phyloP scores from a whole-genome alignment of 2,888 invertebrate species.

The Leucania comma region DNA sequence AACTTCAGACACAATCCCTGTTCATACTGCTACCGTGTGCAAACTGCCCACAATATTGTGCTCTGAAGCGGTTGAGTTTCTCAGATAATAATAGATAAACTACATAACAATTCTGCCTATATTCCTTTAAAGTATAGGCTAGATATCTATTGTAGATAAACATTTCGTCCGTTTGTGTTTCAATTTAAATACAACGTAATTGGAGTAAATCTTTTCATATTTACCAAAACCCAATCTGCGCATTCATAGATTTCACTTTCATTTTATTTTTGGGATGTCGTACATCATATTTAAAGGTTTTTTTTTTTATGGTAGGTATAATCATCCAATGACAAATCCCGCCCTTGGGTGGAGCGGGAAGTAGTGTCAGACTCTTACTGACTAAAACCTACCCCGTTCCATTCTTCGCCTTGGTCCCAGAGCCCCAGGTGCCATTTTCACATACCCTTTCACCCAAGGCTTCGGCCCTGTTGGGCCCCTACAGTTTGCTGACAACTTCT shows the following conservation, averaged over 20 bases:
- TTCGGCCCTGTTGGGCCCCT: too few species aligned
- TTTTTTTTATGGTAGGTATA: too few species aligned
- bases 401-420: too few species aligned
- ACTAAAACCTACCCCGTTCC: too few species aligned
- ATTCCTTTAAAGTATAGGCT: not conserved
- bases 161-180: not conserved
- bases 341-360: too few species aligned
- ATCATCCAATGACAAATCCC: too few species aligned
- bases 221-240: not conserved
- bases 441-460: too few species aligned
- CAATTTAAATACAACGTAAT: not conserved
- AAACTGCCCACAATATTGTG: not conserved
- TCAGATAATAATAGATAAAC: not conserved
- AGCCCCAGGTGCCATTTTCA: too few species aligned
- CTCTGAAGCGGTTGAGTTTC: not conserved
- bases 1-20: not conserved
- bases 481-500: too few species aligned
- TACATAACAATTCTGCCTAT: not conserved
- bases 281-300: too few species aligned
- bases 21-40: not conserved
- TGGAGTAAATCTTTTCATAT: not conserved
- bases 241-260: not conserved
- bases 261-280: too few species aligned
- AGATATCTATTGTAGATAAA: not conserved
- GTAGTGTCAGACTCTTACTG: too few species aligned